Evolutionary conservation across 2,888 invertebrate species (phyloP), one percentile per base, ranked within the genome.

Genomic region (Allolobophora icterica): DNA sequence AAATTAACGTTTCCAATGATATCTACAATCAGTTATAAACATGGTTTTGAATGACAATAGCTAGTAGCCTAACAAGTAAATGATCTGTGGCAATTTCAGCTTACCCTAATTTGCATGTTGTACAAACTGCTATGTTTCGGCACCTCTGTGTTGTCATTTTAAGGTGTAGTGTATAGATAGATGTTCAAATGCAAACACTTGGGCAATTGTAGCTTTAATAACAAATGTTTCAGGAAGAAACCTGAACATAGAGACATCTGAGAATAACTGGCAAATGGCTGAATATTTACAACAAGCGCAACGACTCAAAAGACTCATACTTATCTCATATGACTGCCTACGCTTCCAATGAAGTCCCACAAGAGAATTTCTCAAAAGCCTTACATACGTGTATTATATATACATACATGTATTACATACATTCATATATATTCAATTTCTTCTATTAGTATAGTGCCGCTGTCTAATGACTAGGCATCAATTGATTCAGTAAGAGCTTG

Each of bases 1-100:
- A n/a, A 71, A 71, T 71, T 71, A 71, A 71, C 71, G n/a, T 52
- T 52, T n/a, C 71, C 71, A 71, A 71, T 71, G 30, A 71, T 71
- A 71, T n/a, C 6, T 71, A 71, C 71, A 71, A n/a, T 24, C 21
- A 52, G 24, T 21, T 52, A 52, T 52, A 52, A 71, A 71, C 71
- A 71, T n/a, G n/a, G 71, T 71, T 71, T 71, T n/a, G n/a, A 71
- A 71, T 71, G 71, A 71, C 71, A 71, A 71, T n/a, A 71, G 1
- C n/a, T 71, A 71, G 71, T 71, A n/a, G n/a, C n/a, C n/a, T n/a
- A 71, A 71, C 71, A 71, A 52, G 52, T 52, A 52, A 21, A 2
- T 52, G 71, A 71, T 71, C 71, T 71, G 8, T 71, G 30, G 71
- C 71, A 8, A n/a, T 71, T 71, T 71, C 30, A 71, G n/a, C n/a